Conservation (phyloP, 2,888 invertebrate species). For the Hyposoter didymator region DNA sequence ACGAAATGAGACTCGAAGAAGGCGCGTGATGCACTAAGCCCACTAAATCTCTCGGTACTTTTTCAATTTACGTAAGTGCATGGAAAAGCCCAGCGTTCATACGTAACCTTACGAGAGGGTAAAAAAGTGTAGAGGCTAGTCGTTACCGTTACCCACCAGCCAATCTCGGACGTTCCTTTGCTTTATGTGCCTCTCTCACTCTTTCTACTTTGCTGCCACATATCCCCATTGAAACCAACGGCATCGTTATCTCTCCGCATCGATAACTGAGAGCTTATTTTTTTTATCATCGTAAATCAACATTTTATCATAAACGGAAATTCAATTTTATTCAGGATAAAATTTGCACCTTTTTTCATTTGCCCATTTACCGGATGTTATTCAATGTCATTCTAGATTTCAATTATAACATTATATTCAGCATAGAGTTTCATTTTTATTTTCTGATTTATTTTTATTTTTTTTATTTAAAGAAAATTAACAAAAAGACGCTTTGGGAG, state of each 20-base stretch:
- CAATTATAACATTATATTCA: no score
- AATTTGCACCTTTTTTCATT: neutral
- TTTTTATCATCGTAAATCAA: neutral
- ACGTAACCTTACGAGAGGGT: slow-evolving; percentile 17
- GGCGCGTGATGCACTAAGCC: slow-evolving; percentile 52
- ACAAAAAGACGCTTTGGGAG: no score
- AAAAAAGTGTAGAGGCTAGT: slow-evolving; percentile 33
- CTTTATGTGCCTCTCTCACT: slow-evolving; percentile 26
- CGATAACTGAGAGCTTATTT: slow-evolving; percentile 1
- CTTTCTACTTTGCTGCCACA: neutral
- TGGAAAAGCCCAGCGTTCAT: slow-evolving; percentile 38
- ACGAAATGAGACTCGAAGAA: slow-evolving; percentile 39
- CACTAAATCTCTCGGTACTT: slow-evolving; percentile 70
- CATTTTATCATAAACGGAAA: neutral
- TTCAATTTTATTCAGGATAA: neutral
- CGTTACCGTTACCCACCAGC: slow-evolving; percentile 23
- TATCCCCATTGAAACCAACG: slow-evolving; percentile 17
- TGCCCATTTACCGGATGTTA: neutral
- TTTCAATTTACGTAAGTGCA: slow-evolving; percentile 75
- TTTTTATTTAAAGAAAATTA: no score
- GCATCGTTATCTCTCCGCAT: slow-evolving; percentile 18
- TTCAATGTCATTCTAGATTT: neutral
- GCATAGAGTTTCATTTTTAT: no score
- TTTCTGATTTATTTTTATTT: no score
- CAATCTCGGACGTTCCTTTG: slow-evolving; percentile 31